These are phyloP conservation scores for Climacteris rufus DNA, from an alignment of 2,113 vertebrate species.

Conservation along the genomic window DNA sequence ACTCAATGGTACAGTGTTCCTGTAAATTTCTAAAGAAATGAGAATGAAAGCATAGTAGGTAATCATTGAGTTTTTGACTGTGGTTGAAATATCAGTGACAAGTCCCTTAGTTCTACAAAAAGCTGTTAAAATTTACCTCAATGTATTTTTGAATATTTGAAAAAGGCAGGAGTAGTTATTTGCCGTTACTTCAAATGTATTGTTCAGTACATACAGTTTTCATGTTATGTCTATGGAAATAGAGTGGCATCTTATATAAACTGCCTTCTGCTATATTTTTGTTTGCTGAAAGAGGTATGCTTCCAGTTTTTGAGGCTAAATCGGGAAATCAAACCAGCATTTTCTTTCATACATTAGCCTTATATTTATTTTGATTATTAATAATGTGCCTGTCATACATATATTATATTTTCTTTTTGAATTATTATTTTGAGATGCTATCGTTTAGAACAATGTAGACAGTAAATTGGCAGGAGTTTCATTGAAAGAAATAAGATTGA, in stretches of 20 bases:
- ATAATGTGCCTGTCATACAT: background rate
- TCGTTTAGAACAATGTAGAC: background rate
- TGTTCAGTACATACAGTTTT: background rate
- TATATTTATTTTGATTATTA: background rate
- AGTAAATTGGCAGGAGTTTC: background rate
- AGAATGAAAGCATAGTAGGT: background rate
- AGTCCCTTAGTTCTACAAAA: background rate
- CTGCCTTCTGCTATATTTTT: background rate
- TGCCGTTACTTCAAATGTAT: background rate
- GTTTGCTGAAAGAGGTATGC: background rate
- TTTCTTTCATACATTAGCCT: background rate
- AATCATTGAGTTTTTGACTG: background rate
- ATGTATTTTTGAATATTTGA: background rate
- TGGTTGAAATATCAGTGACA: background rate
- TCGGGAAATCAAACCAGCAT: background rate
- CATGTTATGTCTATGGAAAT: background rate
- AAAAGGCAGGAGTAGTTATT: background rate
- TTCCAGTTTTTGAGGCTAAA: background rate
- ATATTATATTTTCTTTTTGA: background rate
- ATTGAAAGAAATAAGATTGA: background rate
- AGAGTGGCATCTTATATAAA: background rate
- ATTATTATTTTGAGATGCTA: background rate
- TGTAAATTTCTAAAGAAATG: background rate
- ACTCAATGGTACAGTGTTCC: background rate
- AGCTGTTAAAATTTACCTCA: background rate